Conservation (phyloP, 2,113 vertebrate species). For the Poeciliopsis retropinna region DNA sequence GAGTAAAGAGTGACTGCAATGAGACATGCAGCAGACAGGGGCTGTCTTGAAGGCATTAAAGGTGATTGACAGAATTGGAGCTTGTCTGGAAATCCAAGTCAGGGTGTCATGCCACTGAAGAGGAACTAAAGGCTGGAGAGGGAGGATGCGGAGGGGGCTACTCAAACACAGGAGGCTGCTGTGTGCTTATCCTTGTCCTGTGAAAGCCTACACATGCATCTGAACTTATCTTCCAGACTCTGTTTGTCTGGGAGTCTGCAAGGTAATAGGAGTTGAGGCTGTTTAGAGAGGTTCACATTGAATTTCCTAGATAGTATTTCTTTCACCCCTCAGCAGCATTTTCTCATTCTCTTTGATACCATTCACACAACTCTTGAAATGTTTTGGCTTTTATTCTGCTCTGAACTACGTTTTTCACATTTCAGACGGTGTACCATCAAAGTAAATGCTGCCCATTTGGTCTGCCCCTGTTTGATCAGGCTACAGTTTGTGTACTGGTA, state of each 20-base stretch:
- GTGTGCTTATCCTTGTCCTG: slow-evolving; percentile 12
- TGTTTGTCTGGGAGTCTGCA: neutral
- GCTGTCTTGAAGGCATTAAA: slow-evolving; percentile 49
- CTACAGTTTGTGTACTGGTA: neutral
- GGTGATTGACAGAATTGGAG: slow-evolving; percentile 69
- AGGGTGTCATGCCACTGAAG: slow-evolving; percentile 33
- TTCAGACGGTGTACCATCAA: neutral
- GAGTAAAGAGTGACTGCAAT: slow-evolving; percentile 14
- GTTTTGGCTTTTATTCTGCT: neutral
- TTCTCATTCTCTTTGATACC: neutral
- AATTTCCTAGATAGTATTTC: neutral
- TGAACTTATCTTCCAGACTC: neutral
- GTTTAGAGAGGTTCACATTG: neutral
- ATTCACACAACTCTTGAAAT: neutral
- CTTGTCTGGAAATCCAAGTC: slow-evolving; percentile 44
- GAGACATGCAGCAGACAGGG: slow-evolving; percentile 34
- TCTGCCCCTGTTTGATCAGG: slow-evolving; percentile 4
- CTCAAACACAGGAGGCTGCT: slow-evolving; percentile 14
- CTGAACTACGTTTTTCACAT: neutral
- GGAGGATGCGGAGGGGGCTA: slow-evolving; percentile 8
- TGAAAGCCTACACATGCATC: neutral
- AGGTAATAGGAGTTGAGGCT: neutral
- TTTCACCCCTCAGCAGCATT: neutral
- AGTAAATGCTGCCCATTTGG: neutral
- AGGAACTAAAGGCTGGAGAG: slow-evolving; percentile 33